These are phyloP conservation scores for Saguinus midas DNA, from an alignment of 2,113 vertebrate genomes.

Conservation along the genomic window DNA sequence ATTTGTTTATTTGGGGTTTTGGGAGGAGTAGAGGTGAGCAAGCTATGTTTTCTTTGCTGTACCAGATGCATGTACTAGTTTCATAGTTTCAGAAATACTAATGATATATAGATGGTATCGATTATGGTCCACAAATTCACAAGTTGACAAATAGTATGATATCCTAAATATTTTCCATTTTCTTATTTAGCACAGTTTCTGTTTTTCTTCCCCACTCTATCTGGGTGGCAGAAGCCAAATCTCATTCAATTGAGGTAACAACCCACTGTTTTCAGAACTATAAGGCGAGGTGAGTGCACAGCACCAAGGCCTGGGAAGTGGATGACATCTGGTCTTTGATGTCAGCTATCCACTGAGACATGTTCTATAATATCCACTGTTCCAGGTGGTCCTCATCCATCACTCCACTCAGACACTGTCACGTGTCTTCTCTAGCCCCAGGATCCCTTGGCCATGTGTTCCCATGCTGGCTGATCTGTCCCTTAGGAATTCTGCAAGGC, in stretches of 20 bases:
- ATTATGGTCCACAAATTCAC: background rate
- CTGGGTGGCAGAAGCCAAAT: background rate
- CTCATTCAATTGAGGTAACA: background rate
- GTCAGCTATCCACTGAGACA: background rate
- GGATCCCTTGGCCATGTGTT: rapidly evolving
- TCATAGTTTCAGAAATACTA: background rate
- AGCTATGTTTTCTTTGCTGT: background rate
- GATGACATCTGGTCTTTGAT: background rate
- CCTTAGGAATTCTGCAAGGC: background rate
- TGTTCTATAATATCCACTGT: background rate
- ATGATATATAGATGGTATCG: background rate
- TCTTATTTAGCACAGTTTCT: background rate
- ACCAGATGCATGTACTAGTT: background rate
- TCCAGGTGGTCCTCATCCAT: background rate
- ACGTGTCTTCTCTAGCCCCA: background rate
- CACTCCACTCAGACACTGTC: background rate
- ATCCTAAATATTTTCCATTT: background rate
- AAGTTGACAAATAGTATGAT: background rate
- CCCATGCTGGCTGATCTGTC: background rate
- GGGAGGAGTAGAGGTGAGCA: rapidly evolving
- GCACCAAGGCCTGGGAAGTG: background rate
- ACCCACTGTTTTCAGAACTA: background rate
- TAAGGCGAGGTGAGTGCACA: background rate
- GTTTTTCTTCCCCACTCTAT: background rate
- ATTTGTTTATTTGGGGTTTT: background rate